Evolutionary conservation across 2,888 invertebrate genomes (phyloP), one percentile per base, ranked within the genome.

Genomic region (Tubulanus polymorphus): DNA sequence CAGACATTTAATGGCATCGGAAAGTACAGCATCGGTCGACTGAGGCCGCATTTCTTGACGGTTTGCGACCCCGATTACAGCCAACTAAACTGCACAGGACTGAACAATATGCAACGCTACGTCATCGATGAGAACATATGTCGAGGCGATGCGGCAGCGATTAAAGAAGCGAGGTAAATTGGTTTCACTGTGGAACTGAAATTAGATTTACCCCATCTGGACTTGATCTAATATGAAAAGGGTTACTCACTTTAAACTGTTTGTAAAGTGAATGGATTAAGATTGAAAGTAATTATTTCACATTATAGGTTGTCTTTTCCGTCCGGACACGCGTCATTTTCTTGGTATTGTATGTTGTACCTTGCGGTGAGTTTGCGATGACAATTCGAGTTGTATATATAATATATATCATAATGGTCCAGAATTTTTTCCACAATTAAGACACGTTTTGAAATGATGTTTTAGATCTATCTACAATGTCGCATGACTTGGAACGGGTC

Each of bases 31-130:
- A 87, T 96, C 62, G 97, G 97, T 37, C 85, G 95, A 54, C 81
- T 96, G 64, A 83, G 97, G 65, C 97, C 97, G 29, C 95, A 99
- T 81, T 99, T 97, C 82, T 86, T 93, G 74, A 85, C 84, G 65
- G 88, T 95, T 0, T 99, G 97, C 74, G 81, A 84, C 54, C 96
- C 96, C 2, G 61, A 76, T 46, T 66, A 48, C 32, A 23, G 46
- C n/a, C 29, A 47, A 8, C 47, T 70, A 32, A 62, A 64, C 15
- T 51, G 57, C 15, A 20, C 18, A 2, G 28, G 23, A 29, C 18
- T 23, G 15, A 41, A 20, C 28, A 65, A 65, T 15, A 23, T 18
- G 48, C 47, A 53, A 15, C 41, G 47, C 41, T 58, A 64, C 10
- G 73, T 67, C 55, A 63, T 73, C 8, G 56, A 53, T 23, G 63